phyloP scores from a whole-genome alignment of 2,113 vertebrate genomes.

The Colius striatus region DNA sequence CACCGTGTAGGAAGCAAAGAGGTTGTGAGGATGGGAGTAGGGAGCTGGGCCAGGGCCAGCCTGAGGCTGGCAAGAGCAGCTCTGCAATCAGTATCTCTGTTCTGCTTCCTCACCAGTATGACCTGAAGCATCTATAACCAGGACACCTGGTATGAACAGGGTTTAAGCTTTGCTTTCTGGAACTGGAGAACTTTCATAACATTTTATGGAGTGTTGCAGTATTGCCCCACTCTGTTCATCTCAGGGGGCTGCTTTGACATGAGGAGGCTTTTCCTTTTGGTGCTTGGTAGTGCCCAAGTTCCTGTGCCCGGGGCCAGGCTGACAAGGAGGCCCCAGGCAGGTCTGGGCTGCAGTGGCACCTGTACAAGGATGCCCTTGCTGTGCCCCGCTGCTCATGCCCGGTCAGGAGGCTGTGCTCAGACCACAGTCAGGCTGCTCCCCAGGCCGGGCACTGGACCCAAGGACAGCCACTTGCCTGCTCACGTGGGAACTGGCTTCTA shows the following conservation, averaged over 20 bases:
- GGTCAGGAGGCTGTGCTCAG: rapidly evolving
- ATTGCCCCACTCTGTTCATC: neutral
- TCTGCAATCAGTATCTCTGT: neutral
- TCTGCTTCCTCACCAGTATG: neutral
- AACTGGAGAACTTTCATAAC: neutral
- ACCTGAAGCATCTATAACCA: neutral
- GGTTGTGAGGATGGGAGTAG: neutral
- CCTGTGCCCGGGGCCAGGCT: neutral
- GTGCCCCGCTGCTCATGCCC: neutral
- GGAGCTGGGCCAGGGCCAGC: neutral
- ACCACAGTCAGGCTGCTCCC: rapidly evolving
- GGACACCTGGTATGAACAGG: neutral
- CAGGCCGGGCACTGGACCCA: neutral
- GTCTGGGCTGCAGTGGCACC: neutral
- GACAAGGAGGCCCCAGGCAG: neutral
- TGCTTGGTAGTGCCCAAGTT: neutral
- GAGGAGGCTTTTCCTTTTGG: neutral
- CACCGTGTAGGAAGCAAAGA: neutral
- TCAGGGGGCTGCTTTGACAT: neutral
- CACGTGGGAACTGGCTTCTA: neutral
- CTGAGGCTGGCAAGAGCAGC: neutral
- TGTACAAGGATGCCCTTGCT: rapidly evolving
- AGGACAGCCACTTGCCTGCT: neutral
- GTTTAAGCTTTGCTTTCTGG: neutral
- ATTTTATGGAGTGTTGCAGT: neutral